Base-by-base conservation (phyloP, 2,113 vertebrate species). In the Cheilinus undulatus region DNA sequence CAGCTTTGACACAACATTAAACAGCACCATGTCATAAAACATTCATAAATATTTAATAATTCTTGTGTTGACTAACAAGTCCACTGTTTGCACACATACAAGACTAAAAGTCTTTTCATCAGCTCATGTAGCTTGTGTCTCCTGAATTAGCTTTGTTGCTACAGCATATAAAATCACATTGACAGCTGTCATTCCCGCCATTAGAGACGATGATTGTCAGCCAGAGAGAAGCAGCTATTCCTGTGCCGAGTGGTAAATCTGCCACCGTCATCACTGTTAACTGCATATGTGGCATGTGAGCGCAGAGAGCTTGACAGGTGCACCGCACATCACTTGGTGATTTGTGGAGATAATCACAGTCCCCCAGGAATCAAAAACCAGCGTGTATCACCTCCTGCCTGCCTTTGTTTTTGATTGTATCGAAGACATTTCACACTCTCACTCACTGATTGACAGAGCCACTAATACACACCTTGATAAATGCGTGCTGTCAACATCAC, bases 391-490 rank as follows among this genome's bases (percentile, higher is more conserved):
- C 17, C 46, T 45, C 38, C 30, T 48, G 38, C 24, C 23, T 58
- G 5, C 45, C 38, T 67, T 58, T 52, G 50, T 24, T 67, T 52
- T 9, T 50, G 9, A 22, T 62, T 24, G 60, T 43, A 38, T 17
- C 10, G 4, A 32, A 68, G 45, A 70, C 53, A 45, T 22, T 38
- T 27, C 24, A 23, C 43, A 17, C 4, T 3, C 43, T 17, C 14
- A 5, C 43, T 17, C 14, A 26, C 14, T 70, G 52, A 70, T 70
- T 77, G 76, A 60, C 60, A 48, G 48, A 26, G 23, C 22, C 38
- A 22, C 56, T 78, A 52, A 71, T 65, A 19, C 36, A 24, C 46
- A 20, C 11, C 23, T n/a, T 65, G 38, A 48, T 52, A 23, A 20
- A 30, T 36, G 36, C 24, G 42, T 23, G 28, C 46, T 45, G 27